Base-by-base conservation (phyloP, 2,113 vertebrate species). In the Nyctereutes procyonoides region DNA sequence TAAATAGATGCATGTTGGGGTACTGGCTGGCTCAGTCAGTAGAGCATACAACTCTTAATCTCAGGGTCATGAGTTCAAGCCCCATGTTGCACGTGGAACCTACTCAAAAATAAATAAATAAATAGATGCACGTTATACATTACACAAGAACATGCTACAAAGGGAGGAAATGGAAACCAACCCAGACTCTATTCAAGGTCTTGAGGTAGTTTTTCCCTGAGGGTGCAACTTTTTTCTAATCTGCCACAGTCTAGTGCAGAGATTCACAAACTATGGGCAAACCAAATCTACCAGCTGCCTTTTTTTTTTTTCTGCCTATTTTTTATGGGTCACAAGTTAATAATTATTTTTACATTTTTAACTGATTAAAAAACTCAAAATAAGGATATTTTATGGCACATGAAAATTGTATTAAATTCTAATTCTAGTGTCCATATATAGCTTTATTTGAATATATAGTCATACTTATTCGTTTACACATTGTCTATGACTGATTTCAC, bases 311-410 rank as follows among this genome's bases (percentile, higher is more conserved):
- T 43, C 43, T 43, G 43, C 43, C 43, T 43, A 43, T 43, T 43
- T 43, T 55, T 8, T 90, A 28, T 62, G n/a, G 30, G 22, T n/a
- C n/a, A 24, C 13, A 95, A 79, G 35, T 16, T 69, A 93, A 81
- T 43, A 89, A 84, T 88, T 84, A 32, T 35, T 87, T 86, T 63
- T 95, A 56, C 8, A 65, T 35, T 89, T 93, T 76, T 73, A 48
- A 11, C 51, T 81, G 56, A 28, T 77, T 30, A 63, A 74, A 32
- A 77, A 74, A 77, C 88, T 30, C 67, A 74, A 84, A 79, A 71
- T 9, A 80, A 62, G 51, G n/a, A 76, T 83, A 53, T 74, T 79
- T 93, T 69, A 53, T 69, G 35, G 83, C 55, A 62, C 35, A 67
- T 28, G 38, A 79, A 85, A 77, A 63, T 51, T 13, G 2, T 48